Conservation (phyloP, 2,797 vertebrate species). For the Macropodus opercularis region DNA sequence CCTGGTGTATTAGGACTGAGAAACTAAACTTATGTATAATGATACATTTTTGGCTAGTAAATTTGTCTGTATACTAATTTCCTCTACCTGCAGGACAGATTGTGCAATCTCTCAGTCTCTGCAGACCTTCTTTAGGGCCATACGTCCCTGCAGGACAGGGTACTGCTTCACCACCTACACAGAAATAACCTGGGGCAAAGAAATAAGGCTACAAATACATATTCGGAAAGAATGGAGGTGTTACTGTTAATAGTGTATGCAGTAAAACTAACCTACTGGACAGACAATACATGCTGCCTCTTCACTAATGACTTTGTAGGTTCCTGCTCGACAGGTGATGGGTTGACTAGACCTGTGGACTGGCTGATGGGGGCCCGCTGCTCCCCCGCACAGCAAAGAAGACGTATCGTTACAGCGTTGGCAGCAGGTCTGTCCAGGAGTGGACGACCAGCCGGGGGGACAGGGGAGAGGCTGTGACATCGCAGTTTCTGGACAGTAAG, state of each 20-base stretch:
- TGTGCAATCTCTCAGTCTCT: constrained; percentile 75
- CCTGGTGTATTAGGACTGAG: not conserved
- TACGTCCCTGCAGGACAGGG: constrained; percentile 85
- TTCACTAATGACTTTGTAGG: constrained; percentile 65
- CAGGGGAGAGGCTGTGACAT: constrained; percentile 76
- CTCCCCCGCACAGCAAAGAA: constrained; percentile 55
- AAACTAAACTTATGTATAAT: too few species aligned
- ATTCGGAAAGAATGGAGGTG: not conserved
- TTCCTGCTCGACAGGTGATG: constrained; percentile 76
- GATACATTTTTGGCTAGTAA: too few species aligned
- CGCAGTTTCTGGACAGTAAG: constrained; percentile 78
- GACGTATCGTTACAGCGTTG: constrained; percentile 73
- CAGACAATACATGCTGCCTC: constrained; percentile 73
- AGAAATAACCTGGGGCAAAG: constrained; percentile 81
- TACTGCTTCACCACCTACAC: constrained; percentile 67
- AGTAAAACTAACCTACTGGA: constrained; percentile 72
- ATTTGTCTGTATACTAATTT: too few species aligned
- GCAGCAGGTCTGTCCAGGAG: constrained; percentile 74
- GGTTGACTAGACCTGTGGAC: constrained; percentile 65
- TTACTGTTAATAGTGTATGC: not conserved
- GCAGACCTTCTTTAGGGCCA: constrained; percentile 75
- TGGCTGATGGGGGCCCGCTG: constrained; percentile 37
- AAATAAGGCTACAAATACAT: constrained; percentile 12
- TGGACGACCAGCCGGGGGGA: constrained; percentile 71
- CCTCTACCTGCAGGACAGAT: constrained; percentile 84